Evolutionary conservation across 2,113 vertebrate species (phyloP), one percentile per base, ranked within the genome.

Genomic region (Poicephalus gulielmi): DNA sequence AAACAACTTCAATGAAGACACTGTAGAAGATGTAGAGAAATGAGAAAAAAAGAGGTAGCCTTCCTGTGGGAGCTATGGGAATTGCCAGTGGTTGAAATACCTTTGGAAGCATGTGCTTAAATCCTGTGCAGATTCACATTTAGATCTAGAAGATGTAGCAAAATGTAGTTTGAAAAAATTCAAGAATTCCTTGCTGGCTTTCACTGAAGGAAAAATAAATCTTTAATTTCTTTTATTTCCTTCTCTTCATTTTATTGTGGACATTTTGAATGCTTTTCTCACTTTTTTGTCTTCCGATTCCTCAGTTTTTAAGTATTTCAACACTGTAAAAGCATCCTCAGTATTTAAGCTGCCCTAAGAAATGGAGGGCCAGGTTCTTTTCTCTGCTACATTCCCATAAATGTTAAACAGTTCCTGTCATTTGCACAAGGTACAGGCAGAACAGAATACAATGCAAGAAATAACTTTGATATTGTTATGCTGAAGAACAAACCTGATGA

Each of bases 101-200:
- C 52, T 71, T 46, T 73, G 85, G 82, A 94, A 91, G 23, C 47
- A 33, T 43, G n/a, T 62, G 49, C 68, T 92, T 94, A 84, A 95
- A 92, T 93, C 69, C 79, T 85, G 43, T 68, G 89, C 23, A 64
- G 44, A 93, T 86, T 93, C 79, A 79, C 28, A 7, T 87, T 94
- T 88, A 84, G 49, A 91, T 94, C 16, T 73, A 80, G 70, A 93
- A 87, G 44, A 52, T 69, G 80, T 78, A 82, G 57, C 63, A 95
- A 63, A 79, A 9, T 86, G n/a, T n/a, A 68, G 11, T 50, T 83
- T 66, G 39, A 95, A 92, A 69, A 60, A 59, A 66, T 86, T 93
- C 46, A 94, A 66, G 47, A 94, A 95, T 90, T 95, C 50, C 53
- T 46, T 60, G 19, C 73, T 95, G 80, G 70, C 73, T 88, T 95